Evolutionary conservation across 92 coral and sea anemone genomes (phyloP).

Genomic region (Actinernus sp.): DNA sequence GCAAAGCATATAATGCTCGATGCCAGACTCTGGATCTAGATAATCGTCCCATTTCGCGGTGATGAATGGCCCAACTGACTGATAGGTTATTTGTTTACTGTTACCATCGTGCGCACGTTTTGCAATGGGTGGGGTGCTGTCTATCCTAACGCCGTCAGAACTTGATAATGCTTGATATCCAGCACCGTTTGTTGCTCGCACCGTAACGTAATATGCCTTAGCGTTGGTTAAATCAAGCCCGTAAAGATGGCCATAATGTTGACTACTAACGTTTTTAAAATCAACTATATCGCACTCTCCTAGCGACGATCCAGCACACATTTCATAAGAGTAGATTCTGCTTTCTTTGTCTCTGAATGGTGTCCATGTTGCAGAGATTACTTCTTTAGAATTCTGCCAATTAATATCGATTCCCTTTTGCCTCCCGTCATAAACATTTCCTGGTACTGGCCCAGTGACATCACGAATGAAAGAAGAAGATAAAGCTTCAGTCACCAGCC

Average conservation of each 20-base stretch:
- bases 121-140: slow-evolving; percentile 72
- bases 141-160: slow-evolving; percentile 68
- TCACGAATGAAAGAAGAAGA: slow-evolving; percentile 53
- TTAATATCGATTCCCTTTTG: slow-evolving; percentile 12
- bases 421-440: slow-evolving; percentile 60
- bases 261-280: slow-evolving; percentile 40
- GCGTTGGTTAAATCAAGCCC: slow-evolving; percentile 69
- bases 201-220: slow-evolving; percentile 57
- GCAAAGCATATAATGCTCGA: slow-evolving; percentile 69
- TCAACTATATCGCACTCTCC: slow-evolving; percentile 65
- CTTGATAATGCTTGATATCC: slow-evolving; percentile 59
- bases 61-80: slow-evolving; percentile 60
- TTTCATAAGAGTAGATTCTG: slow-evolving; percentile 60
- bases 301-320: slow-evolving; percentile 72
- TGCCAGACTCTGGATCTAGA: slow-evolving; percentile 76
- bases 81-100: slow-evolving; percentile 41
- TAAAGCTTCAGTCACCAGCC: slow-evolving; percentile 34
- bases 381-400: slow-evolving; percentile 66
- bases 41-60: slow-evolving; percentile 89
- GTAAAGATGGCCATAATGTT: slow-evolving; percentile 28
- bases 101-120: slow-evolving; percentile 75
- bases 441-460: slow-evolving; percentile 60
- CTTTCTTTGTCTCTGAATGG: slow-evolving; percentile 71
- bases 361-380: slow-evolving; percentile 73
- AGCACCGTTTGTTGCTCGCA: slow-evolving; percentile 77